Evolutionary conservation across 2,113 vertebrate genomes (phyloP).

Genomic region (Pseudopodoces humilis): DNA sequence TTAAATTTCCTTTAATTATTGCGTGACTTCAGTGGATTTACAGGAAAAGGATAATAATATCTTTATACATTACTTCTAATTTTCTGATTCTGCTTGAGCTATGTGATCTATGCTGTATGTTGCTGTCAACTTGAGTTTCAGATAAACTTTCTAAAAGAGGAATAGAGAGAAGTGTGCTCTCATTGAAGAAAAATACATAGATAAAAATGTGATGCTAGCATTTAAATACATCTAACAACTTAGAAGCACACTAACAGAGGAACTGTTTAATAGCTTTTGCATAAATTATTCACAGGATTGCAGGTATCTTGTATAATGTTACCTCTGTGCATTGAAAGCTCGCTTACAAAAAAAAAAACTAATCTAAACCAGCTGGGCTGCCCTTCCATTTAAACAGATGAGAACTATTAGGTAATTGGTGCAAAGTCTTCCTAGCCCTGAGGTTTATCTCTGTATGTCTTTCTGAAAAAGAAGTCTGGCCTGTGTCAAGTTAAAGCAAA

Average conservation of each 20-base stretch:
- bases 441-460: background rate
- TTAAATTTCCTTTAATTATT: background rate
- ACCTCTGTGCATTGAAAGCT: background rate
- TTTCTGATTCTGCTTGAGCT: background rate
- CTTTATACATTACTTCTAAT: background rate
- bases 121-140: background rate
- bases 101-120: accelerated
- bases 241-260: background rate
- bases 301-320: background rate
- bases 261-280: background rate
- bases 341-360: background rate
- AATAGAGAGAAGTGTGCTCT: background rate
- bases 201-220: background rate
- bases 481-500: background rate
- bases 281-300: background rate
- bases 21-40: background rate
- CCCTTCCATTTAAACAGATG: background rate
- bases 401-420: background rate
- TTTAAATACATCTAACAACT: background rate
- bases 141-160: background rate
- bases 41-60: background rate
- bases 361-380: background rate
- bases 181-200: background rate
- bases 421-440: background rate
- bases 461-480: background rate